phyloP scores from a whole-genome alignment of 1,140 invertebrate species.

The Drosophila orosa region DNA sequence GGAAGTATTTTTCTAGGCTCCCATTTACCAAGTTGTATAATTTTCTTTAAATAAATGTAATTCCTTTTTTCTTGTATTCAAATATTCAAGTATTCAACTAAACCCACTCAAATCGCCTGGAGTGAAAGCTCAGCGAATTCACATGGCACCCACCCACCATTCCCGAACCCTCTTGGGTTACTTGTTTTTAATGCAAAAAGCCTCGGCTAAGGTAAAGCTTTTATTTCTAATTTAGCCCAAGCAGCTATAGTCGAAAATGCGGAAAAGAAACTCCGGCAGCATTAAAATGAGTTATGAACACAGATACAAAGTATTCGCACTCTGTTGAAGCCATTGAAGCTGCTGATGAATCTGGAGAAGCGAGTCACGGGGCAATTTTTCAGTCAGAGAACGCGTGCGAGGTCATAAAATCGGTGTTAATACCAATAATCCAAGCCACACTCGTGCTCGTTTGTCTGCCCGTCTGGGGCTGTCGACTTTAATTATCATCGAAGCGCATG shows the following conservation, averaged over 20 bases:
- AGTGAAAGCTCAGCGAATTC: constrained; percentile 56
- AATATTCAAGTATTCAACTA: too few species aligned
- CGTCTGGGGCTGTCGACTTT: constrained; percentile 31
- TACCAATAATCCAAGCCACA: constrained; percentile 52
- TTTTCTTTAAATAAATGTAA: too few species aligned
- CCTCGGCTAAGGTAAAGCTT: constrained; percentile 55
- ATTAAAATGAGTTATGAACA: constrained; percentile 48
- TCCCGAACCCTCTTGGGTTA: neutral
- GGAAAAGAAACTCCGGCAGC: constrained; percentile 58
- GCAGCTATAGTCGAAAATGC: constrained; percentile 37
- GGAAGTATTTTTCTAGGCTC: neutral
- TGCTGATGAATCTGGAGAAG: constrained; percentile 1
- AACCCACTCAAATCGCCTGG: constrained; percentile 1
- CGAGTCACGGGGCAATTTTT: constrained; percentile 19
- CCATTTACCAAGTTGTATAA: too few species aligned
- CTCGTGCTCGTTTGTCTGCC: constrained; percentile 24
- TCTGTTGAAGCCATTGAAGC: neutral
- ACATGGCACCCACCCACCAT: constrained; percentile 16
- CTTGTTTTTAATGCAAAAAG: constrained; percentile 63
- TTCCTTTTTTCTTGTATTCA: neutral
- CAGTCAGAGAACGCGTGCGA: constrained; percentile 45
- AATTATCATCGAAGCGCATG: constrained; percentile 68
- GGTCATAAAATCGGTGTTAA: constrained; percentile 76
- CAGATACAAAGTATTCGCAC: constrained; percentile 30
- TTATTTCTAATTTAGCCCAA: constrained; percentile 73